Evolutionary conservation across 2,113 vertebrate species (phyloP).

Genomic region (Myrmophylax atrothorax): DNA sequence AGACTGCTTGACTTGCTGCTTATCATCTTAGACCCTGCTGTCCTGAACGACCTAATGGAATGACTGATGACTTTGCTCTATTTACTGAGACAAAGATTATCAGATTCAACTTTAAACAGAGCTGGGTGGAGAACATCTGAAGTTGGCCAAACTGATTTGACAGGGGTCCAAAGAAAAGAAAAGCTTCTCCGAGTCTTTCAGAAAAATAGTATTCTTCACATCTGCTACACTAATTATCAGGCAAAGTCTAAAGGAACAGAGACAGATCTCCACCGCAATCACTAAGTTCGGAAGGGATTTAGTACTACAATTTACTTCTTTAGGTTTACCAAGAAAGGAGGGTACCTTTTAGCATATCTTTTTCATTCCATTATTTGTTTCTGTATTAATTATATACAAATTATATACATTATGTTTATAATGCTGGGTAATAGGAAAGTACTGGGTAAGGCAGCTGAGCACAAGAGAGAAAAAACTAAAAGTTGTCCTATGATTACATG

Average conservation of each 20-base stretch:
- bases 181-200: neutral
- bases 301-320: neutral
- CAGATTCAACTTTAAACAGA: neutral
- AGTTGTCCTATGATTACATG: neutral
- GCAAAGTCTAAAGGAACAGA: neutral
- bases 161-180: slow-evolving; percentile 21
- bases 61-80: neutral
- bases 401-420: neutral
- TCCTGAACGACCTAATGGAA: neutral
- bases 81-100: neutral
- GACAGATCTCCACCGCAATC: neutral
- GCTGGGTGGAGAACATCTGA: neutral
- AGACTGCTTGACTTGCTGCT: neutral
- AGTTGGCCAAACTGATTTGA: neutral
- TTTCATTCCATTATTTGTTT: neutral
- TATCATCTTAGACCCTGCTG: neutral
- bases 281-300: neutral
- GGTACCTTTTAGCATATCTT: neutral
- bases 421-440: neutral
- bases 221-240: neutral
- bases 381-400: neutral
- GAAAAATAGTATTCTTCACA: neutral
- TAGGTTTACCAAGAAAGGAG: neutral
- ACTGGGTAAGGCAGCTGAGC: neutral
- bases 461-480: neutral